Evolutionary conservation across 2,113 vertebrate species (phyloP).

Genomic region (Phyllopteryx taeniolatus): DNA sequence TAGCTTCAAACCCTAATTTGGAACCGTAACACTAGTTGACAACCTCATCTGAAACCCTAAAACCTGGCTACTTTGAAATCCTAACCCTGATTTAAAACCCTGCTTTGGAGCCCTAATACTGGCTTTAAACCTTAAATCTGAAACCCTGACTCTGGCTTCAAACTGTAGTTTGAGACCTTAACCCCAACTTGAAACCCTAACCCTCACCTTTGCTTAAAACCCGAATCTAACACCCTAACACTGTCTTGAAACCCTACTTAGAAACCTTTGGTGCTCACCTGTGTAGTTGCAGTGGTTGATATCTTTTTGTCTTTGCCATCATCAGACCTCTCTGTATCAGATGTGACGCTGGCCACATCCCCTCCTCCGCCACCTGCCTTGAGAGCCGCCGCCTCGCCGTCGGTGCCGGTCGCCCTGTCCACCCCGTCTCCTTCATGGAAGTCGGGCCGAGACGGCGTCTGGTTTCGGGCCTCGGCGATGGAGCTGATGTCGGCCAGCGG

Average conservation of each 20-base stretch:
- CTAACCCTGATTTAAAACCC: no score
- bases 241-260: not conserved
- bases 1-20: no score
- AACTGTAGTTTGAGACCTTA: no score
- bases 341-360: conserved; percentile 77
- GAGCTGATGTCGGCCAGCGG: conserved; percentile 85
- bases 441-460: conserved; percentile 74
- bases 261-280: conserved; percentile 70
- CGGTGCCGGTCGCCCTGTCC: conserved; percentile 76
- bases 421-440: conserved; percentile 80
- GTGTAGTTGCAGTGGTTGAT: conserved; percentile 94
- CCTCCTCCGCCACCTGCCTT: conserved; percentile 90
- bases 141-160: no score
- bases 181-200: no score
- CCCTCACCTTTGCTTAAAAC: no score
- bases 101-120: no score
- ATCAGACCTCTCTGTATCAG: conserved; percentile 94
- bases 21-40: no score
- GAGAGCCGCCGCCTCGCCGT: conserved; percentile 77
- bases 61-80: no score
- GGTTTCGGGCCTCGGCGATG: conserved; percentile 79
- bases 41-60: no score
- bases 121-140: no score
- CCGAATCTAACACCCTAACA: no score
- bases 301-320: conserved; percentile 98